Evolutionary conservation across 2,888 invertebrate genomes (phyloP).

Genomic region (Nephrotoma appendiculata): DNA sequence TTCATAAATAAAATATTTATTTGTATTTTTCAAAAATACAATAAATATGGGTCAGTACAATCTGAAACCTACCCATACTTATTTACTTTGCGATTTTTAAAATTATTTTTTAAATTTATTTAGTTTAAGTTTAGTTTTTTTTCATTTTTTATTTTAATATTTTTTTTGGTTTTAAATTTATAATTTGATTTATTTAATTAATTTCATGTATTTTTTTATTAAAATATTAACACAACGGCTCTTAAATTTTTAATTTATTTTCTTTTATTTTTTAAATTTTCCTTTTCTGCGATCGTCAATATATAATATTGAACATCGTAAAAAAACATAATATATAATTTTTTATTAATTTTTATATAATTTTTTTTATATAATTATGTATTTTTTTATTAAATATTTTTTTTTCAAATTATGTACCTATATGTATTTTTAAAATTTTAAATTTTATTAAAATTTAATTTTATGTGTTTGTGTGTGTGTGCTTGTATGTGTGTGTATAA

Average conservation of each 20-base stretch:
- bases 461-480: not conserved
- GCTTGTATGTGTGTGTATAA: not conserved
- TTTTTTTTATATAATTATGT: not conserved
- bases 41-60: not conserved
- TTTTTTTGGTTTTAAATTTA: not conserved
- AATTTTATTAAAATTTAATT: not conserved
- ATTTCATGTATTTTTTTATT: not conserved
- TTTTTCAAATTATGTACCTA: not conserved
- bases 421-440: not conserved
- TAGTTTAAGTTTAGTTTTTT: not conserved
- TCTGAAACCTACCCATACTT: not conserved
- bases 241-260: not conserved
- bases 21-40: not conserved
- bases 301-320: conserved; percentile 2
- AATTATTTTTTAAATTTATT: not conserved
- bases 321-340: not conserved
- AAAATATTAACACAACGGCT: conserved; percentile 3
- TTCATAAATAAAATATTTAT: not conserved
- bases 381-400: not conserved
- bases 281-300: not conserved
- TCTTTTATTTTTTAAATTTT: not conserved
- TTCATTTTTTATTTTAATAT: not conserved
- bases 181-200: not conserved
- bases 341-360: not conserved
- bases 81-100: not conserved